Percentiles rank a stretch among this genome's conserved stretches.
Conservation (phyloP, 1,140 invertebrate genomes). For the Trichonephila clavata region DNA sequence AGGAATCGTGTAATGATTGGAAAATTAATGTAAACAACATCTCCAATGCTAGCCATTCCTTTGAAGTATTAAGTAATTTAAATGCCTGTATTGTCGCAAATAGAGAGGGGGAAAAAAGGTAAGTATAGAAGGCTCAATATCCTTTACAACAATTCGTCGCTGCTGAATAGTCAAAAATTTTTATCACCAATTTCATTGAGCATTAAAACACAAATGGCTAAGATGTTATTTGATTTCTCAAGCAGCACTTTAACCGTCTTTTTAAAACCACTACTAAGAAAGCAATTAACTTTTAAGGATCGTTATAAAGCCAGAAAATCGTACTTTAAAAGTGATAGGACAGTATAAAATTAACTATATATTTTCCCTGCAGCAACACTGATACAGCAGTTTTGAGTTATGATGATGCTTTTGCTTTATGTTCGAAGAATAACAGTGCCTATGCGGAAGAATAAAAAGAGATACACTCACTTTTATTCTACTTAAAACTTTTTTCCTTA, state of each 20-base stretch:
- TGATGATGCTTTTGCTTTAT: constrained; percentile 11
- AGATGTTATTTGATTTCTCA: constrained; percentile 49
- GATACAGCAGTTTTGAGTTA: constrained; percentile 11
- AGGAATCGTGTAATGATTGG: neutral
- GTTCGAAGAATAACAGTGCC: neutral
- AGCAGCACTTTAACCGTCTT: constrained; percentile 33
- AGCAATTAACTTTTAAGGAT: constrained; percentile 60
- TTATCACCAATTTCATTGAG: constrained; percentile 42
- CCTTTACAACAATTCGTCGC: neutral
- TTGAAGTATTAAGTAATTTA: neutral
- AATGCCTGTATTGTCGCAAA: neutral
- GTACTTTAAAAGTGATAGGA: constrained; percentile 51
- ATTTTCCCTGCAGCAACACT: neutral
- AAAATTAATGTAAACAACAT: neutral
- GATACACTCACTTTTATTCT: neutral
- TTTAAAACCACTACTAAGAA: constrained; percentile 32
- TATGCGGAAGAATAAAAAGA: neutral
- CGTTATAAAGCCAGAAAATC: constrained; percentile 48
- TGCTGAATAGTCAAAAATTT: constrained; percentile 11
- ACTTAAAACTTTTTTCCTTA: neutral
- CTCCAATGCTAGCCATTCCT: too few species aligned
- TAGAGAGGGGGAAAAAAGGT: neutral
- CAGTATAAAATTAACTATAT: constrained; percentile 43
- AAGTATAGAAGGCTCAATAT: neutral
- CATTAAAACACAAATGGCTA: constrained; percentile 52